Base-by-base conservation (phyloP, 2,888 invertebrate genomes). In the Drosophila histrio region DNA sequence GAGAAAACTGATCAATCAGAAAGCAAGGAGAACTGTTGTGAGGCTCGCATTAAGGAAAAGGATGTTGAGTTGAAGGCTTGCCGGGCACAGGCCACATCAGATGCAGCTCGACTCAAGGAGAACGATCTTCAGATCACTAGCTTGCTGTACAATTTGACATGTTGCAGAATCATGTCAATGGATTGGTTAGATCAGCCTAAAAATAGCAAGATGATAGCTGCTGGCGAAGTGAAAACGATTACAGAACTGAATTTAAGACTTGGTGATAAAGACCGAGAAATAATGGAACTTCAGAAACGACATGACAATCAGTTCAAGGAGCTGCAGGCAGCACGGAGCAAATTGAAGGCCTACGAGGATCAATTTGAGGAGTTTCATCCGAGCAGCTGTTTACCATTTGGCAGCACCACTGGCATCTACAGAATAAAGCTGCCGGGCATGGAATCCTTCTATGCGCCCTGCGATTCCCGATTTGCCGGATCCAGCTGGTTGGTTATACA, bases 401-500 rank as follows among this genome's bases (percentile, higher is more conserved):
- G 38, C 11, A 38, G 38, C 11, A 19, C 38, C 19, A 38, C 38
- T 11, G 38, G 38, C 11, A 38, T 38, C 19, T 38, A 38, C 19
- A 38, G 19, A 19, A 38, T 38, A 1, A 38, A 38, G 19, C 38
- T 38, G 19, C 1, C 5, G 4, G 38, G 38, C 5, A 38, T 38
- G 11, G 38, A 38, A 19, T 38, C 38, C 38, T 38, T 38, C 88
- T 94, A 94, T 88, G 94, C 93, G 0, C 41, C 58, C 2, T 84
- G 84, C 26, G 93, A 92, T 38, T 93, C 93, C 0, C 64, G 92
- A 21, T 93, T 49, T 0, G 92, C 92, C 0, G 94, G 94, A 0
- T 95, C 95, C 0, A 94, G 95, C 6, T 95, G 95, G 95, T 94
- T 94, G 60, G 94, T 94, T 92, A 94, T 52, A 91, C 95, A 95